Base-by-base conservation (phyloP, 2,113 vertebrate genomes). In the Arizona elegans region DNA sequence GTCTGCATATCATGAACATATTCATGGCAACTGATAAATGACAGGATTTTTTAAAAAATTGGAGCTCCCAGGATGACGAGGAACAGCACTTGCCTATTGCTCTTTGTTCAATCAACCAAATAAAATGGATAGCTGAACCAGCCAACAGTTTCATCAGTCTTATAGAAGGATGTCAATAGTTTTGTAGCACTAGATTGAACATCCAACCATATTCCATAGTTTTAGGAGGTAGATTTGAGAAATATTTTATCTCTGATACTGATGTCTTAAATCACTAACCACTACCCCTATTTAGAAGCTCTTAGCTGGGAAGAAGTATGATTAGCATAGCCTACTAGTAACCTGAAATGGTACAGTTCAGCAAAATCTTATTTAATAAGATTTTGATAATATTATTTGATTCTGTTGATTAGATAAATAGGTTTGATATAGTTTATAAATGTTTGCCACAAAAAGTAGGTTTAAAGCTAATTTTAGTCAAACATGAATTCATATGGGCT, bases 121-220 rank as follows among this genome's bases (percentile, higher is more conserved):
- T 91, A 87, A 70, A 4, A n/a, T 94, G 1, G 0, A 3, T 53
- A 5, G 96, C 38, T 43, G 38, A 43, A 43, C 38, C 89, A 89
- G 87, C 0, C 23, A 86, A 89, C 1, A 7, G 12, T 88, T 29
- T 9, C 54, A 43, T 26, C 47, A 90, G 2, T 33, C 47, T 3
- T 91, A 58, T 1, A 75, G 53, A 94, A 95, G 15, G 33, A 89
- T 92, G 92, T 87, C 86, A 92, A 26, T 90, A 90, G 2, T 26
- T 59, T 87, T 93, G 15, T 24, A 3, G 70, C 92, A 52, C 65
- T 90, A 33, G 94, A 12, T 50, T 91, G 86, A 70, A 93, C 59
- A 58, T 56, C 90, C 88, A 65, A 62, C 29, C 55, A 33, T 59
- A 52, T 21, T 26, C 88, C n/a, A 87, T 21, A 88, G 85, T 52